Conservation (phyloP, 2,113 vertebrate species). For the Mixornis gularis region DNA sequence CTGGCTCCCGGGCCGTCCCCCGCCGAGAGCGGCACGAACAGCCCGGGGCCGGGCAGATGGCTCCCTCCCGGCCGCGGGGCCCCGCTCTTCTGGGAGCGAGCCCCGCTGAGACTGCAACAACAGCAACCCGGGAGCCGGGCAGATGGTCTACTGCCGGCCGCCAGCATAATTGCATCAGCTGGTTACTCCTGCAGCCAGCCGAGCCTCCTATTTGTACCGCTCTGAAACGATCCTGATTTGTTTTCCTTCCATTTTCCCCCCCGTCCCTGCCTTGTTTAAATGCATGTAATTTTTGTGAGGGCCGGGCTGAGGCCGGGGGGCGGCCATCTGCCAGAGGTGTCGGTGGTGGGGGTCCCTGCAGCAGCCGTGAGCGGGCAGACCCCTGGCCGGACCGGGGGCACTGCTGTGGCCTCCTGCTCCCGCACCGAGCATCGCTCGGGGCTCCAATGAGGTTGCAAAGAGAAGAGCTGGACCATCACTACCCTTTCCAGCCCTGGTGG, state of each 20-base stretch:
- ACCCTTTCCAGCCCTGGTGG: neutral
- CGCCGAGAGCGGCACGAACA: neutral
- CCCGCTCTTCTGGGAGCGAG: constrained; percentile 47
- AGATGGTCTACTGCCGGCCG: constrained; percentile 63
- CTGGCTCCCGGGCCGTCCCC: neutral
- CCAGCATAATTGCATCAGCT: constrained; percentile 58
- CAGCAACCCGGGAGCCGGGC: constrained; percentile 54
- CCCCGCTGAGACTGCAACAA: constrained; percentile 62
- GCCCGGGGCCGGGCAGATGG: constrained; percentile 58
- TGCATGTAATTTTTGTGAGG: neutral
- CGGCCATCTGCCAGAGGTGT: neutral
- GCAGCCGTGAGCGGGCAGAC: neutral
- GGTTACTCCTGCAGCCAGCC: constrained; percentile 43
- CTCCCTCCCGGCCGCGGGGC: constrained; percentile 4
- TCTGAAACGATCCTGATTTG: neutral
- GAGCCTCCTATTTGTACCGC: neutral
- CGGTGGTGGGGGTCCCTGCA: neutral
- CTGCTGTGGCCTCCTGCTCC: neutral
- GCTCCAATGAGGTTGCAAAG: neutral
- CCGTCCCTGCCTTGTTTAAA: neutral
- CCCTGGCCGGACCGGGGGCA: neutral
- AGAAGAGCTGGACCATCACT: neutral
- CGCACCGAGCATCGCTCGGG: rapidly evolving
- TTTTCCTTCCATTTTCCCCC: neutral
- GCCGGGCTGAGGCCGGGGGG: neutral